A percentile compares a stretch with the other conserved stretches of the same genome.
These are phyloP conservation scores for Spilarctia lutea DNA, from an alignment of 2,888 invertebrate species.

Conservation along the genomic window DNA sequence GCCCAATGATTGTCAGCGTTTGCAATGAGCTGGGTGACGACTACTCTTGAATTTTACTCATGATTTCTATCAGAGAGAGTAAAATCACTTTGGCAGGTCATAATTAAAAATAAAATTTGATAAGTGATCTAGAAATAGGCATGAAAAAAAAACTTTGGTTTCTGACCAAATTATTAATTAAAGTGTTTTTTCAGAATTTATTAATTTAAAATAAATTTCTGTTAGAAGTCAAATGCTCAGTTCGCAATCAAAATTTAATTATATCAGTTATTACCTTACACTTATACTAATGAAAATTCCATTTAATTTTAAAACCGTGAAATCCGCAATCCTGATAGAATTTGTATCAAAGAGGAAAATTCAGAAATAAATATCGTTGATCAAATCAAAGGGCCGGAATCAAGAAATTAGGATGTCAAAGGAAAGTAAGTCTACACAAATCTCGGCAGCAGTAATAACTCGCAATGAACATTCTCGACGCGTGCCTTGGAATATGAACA, in stretches of 20 bases:
- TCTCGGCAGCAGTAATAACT: conserved; percentile 57
- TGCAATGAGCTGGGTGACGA: too few species aligned
- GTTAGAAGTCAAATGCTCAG: conserved; percentile 15
- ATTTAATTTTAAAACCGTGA: not conserved
- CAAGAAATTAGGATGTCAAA: conserved; percentile 44
- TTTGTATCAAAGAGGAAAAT: conserved; percentile 1
- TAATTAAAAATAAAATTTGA: not conserved
- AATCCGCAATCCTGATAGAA: not conserved
- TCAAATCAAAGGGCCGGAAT: conserved; percentile 24
- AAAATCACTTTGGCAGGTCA: too few species aligned
- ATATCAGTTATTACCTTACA: not conserved
- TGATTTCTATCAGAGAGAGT: too few species aligned
- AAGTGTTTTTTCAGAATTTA: not conserved
- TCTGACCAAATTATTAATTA: not conserved
- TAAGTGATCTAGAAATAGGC: not conserved
- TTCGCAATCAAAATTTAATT: not conserved
- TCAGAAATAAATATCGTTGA: conserved; percentile 7
- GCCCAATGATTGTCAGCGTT: too few species aligned
- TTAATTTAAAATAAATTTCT: not conserved
- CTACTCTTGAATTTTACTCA: too few species aligned
- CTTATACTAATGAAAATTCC: not conserved
- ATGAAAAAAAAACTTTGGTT: not conserved
- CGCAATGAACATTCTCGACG: conserved; percentile 57
- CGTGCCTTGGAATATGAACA: conserved; percentile 68
- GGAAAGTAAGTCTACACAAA: conserved; percentile 53